Conservation (phyloP, 2,888 invertebrate species). For the Xanthorhoe spadicearia region DNA sequence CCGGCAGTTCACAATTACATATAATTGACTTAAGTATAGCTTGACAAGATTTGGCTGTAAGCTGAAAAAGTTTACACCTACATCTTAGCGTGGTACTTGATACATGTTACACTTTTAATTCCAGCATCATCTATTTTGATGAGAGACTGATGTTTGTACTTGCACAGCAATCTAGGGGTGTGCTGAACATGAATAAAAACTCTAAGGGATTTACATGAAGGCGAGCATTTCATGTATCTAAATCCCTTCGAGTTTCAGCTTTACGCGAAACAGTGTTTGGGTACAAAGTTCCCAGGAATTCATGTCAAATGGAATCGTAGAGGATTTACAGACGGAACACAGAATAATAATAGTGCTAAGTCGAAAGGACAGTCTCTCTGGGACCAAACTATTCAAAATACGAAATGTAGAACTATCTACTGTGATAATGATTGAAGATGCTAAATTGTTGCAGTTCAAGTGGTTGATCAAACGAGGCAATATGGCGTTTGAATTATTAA, state of each 20-base stretch:
- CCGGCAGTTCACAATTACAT: too few relatives aligned
- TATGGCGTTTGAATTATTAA: not conserved
- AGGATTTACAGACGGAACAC: conserved; percentile 1
- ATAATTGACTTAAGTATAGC: too few relatives aligned
- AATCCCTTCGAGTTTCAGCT: conserved; percentile 13
- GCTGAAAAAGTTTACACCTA: too few relatives aligned
- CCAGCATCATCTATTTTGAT: not conserved
- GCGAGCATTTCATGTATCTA: conserved; percentile 4
- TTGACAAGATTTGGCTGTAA: too few relatives aligned
- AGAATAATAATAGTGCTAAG: not conserved
- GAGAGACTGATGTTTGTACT: not conserved
- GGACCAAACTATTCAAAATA: not conserved
- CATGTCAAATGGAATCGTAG: conserved; percentile 7
- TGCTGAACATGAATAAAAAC: conserved; percentile 5
- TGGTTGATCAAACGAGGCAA: not conserved
- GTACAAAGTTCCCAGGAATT: conserved; percentile 1
- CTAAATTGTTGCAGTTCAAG: not conserved
- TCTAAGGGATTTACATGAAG: conserved; percentile 9
- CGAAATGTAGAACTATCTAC: not conserved
- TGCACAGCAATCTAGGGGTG: not conserved
- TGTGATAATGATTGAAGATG: not conserved
- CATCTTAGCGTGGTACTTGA: too few relatives aligned
- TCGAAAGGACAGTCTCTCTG: not conserved
- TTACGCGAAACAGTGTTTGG: conserved; percentile 9
- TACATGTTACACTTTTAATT: not conserved